Evolutionary conservation across 2,888 invertebrate genomes (phyloP).

Genomic region (Venusia cambrica): DNA sequence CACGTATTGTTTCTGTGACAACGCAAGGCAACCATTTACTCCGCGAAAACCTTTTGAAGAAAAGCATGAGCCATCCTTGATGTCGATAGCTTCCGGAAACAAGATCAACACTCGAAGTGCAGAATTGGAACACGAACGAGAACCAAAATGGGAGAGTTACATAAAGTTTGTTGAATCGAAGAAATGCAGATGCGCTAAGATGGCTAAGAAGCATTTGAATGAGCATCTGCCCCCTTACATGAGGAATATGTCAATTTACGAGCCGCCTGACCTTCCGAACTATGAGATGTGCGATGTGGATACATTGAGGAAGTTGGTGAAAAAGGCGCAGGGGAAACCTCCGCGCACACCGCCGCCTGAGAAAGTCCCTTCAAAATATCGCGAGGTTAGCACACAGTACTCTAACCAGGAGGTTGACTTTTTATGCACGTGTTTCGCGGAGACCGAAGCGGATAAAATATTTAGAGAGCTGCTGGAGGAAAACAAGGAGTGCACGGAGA

Average conservation of each 20-base stretch:
- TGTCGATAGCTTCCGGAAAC: slow-evolving; percentile 33
- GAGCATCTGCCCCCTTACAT: slow-evolving; percentile 65
- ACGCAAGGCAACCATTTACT: no score
- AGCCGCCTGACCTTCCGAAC: slow-evolving; percentile 46
- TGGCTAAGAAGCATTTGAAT: slow-evolving; percentile 53
- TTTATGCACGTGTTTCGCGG: slow-evolving; percentile 57
- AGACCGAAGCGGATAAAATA: slow-evolving; percentile 44
- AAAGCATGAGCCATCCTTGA: slow-evolving; percentile 22
- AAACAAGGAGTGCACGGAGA: slow-evolving; percentile 3
- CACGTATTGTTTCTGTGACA: slow-evolving; percentile 51
- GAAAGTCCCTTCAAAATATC: slow-evolving; percentile 39
- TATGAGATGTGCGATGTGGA: slow-evolving; percentile 52
- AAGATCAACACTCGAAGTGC: slow-evolving; percentile 40
- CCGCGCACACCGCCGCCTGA: slow-evolving; percentile 26
- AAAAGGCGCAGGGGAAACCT: slow-evolving; percentile 37
- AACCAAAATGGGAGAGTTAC: slow-evolving; percentile 63
- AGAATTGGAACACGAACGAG: slow-evolving; percentile 49
- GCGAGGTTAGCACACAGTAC: slow-evolving; percentile 48
- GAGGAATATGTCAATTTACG: slow-evolving; percentile 52
- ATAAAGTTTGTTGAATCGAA: slow-evolving; percentile 46
- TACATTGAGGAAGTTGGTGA: slow-evolving; percentile 48
- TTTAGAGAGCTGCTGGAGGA: slow-evolving; percentile 30
- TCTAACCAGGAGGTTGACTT: slow-evolving; percentile 51
- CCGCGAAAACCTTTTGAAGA: no score
- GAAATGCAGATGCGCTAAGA: slow-evolving; percentile 51